Conservation (phyloP, 30 jellyfish, hydroid and myxozoan species). For the Haliclystus octoradiatus region DNA sequence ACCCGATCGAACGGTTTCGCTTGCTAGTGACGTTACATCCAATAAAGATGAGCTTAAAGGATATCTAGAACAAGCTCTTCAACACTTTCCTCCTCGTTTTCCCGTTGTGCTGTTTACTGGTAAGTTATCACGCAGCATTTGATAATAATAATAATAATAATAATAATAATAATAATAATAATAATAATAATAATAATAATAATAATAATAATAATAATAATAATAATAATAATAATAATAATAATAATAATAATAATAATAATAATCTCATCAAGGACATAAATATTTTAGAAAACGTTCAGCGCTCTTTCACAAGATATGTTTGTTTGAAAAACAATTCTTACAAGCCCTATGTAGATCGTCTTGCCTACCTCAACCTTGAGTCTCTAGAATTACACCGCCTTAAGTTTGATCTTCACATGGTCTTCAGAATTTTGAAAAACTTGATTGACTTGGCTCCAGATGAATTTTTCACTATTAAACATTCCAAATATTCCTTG, state of each 20-base stretch:
- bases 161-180: neutral
- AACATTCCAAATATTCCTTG: too few species aligned
- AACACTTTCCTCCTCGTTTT: constrained; percentile 29
- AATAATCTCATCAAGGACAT: neutral
- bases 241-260: neutral
- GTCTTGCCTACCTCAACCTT: too few species aligned
- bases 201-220: neutral
- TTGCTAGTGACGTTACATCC: constrained; percentile 22
- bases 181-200: neutral
- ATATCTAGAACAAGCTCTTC: constrained; percentile 28
- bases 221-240: neutral
- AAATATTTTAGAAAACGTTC: too few species aligned
- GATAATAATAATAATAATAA: neutral
- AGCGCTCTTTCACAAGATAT: too few species aligned
- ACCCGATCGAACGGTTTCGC: constrained; percentile 35
- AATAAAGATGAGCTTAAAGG: constrained; percentile 15
- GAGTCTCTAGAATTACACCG: too few species aligned
- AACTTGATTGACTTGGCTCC: too few species aligned
- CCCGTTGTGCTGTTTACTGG: constrained; percentile 62
- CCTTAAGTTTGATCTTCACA: too few species aligned
- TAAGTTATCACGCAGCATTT: neutral
- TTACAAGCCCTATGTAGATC: too few species aligned
- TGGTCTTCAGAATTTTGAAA: too few species aligned
- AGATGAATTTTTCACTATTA: too few species aligned
- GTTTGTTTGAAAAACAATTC: too few species aligned